A percentile compares a stretch with the other conserved stretches of the same genome.
phyloP scores from a whole-genome alignment of 2,888 invertebrate species.

The Tipula lateralis region DNA sequence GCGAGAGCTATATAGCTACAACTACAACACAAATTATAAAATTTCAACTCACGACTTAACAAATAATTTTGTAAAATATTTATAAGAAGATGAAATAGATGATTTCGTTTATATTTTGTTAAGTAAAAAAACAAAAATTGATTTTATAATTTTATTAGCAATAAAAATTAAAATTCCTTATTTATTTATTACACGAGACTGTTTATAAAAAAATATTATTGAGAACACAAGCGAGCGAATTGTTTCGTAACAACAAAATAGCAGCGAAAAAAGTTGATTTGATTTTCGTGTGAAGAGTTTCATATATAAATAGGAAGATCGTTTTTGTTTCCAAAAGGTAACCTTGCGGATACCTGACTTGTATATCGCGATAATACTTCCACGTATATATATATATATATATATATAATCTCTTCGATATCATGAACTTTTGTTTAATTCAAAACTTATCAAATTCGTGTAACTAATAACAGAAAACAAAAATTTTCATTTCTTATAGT shows the following conservation, averaged over 20 bases:
- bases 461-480: neutral
- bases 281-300: slow-evolving; percentile 24
- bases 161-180: slow-evolving; percentile 19
- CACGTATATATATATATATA: too few species aligned
- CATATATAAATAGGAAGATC: neutral
- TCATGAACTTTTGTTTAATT: neutral
- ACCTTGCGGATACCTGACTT: slow-evolving; percentile 1
- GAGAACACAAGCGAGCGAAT: slow-evolving; percentile 2
- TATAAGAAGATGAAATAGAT: neutral
- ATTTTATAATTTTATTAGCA: neutral
- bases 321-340: neutral
- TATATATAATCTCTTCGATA: too few species aligned
- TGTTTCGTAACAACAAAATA: neutral
- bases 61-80: neutral
- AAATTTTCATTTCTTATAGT: neutral
- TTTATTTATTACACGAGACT: slow-evolving; percentile 12
- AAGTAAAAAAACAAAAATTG: neutral
- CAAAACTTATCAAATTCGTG: slow-evolving; percentile 9
- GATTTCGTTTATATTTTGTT: slow-evolving; percentile 2
- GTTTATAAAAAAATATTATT: neutral
- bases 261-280: slow-evolving; percentile 12
- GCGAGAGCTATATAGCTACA: neutral
- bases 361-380: neutral
- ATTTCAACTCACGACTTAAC: neutral
- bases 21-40: neutral